Conservation (phyloP, 1,140 invertebrate genomes). For the Elymnias hypermnestra region DNA sequence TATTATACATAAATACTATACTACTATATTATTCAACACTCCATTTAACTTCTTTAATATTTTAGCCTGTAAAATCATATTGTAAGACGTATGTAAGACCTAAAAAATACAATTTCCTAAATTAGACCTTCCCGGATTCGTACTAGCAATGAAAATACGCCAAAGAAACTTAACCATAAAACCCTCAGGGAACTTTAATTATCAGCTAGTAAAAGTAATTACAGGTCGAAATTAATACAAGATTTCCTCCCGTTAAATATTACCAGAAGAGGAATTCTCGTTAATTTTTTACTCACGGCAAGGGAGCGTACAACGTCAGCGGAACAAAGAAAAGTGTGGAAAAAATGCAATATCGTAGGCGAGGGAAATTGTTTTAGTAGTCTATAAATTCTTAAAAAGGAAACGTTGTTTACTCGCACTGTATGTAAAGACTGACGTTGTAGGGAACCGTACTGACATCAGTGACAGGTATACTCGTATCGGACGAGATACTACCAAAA, state of each 20-base stretch:
- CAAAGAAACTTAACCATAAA: too few relatives aligned
- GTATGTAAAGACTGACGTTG: not conserved
- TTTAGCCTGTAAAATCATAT: too few relatives aligned
- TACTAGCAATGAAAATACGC: too few relatives aligned
- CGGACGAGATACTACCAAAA: too few relatives aligned
- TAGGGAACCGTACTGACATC: not conserved
- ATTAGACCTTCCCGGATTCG: too few relatives aligned
- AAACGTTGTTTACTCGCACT: slow-evolving; percentile 4
- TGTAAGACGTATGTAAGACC: too few relatives aligned
- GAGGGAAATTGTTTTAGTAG: slow-evolving; percentile 12
- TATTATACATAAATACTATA: too few relatives aligned
- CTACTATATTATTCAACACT: too few relatives aligned
- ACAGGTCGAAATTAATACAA: not conserved
- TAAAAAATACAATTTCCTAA: too few relatives aligned
- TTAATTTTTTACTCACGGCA: slow-evolving; percentile 2
- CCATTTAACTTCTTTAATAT: too few relatives aligned
- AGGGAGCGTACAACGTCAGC: slow-evolving; percentile 3
- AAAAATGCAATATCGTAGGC: slow-evolving; percentile 12
- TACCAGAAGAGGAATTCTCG: not conserved
- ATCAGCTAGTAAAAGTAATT: not conserved
- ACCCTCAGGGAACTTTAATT: too few relatives aligned
- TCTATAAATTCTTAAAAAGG: slow-evolving; percentile 12
- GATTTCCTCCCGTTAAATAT: not conserved
- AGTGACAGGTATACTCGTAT: too few relatives aligned
- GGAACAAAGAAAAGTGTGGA: slow-evolving; percentile 11